Evolutionary conservation across 1,140 invertebrate genomes (phyloP).

Genomic region (Lepidurus couesii): DNA sequence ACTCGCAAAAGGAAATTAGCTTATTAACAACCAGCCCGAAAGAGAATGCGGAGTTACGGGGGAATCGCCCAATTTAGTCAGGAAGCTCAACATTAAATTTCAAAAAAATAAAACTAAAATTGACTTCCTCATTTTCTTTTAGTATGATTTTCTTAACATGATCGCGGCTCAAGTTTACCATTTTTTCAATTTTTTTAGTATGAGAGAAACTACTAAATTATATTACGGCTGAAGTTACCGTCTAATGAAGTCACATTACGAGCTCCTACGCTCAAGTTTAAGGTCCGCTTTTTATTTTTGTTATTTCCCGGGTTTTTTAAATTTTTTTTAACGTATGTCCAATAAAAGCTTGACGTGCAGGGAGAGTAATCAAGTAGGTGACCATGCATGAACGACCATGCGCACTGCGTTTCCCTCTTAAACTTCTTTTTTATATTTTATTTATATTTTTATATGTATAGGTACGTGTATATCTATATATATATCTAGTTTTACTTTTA

Average conservation of each 20-base stretch:
- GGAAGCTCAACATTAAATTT: not conserved
- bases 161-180: not conserved
- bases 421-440: not conserved
- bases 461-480: not conserved
- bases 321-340: not conserved
- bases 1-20: conserved; percentile 1
- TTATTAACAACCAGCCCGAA: not conserved
- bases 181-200: not conserved
- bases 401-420: too few relatives aligned
- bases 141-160: not conserved
- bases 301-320: too few relatives aligned
- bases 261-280: not conserved
- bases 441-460: not conserved
- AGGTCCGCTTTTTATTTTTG: not conserved
- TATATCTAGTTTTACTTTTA: not conserved
- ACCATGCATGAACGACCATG: conserved; percentile 13
- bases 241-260: not conserved
- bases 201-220: not conserved
- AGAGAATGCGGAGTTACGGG: conserved; percentile 9
- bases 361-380: conserved; percentile 1
- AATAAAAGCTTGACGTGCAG: conserved; percentile 3
- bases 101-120: not conserved
- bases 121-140: not conserved
- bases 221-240: not conserved
- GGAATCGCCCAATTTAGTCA: not conserved